Base-by-base conservation (phyloP, 2,888 invertebrate species). In the Spilosoma lubricipeda region DNA sequence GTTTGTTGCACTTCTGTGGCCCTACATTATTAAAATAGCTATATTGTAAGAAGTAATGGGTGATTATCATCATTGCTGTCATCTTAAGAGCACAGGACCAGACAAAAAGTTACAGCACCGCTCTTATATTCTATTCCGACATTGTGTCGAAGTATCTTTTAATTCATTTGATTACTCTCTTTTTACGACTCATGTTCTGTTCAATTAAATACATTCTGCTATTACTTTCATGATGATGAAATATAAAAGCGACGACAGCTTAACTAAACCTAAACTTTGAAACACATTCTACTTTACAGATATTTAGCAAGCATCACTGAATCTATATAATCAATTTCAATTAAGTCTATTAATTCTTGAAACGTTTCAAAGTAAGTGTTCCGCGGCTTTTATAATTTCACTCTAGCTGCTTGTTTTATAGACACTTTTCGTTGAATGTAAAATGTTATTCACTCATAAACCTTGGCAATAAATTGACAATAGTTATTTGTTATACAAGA, bases 261-360 rank as follows among this genome's bases (percentile, higher is more conserved):
- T 18, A 70, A 33, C 71, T 65, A n/a, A 15, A n/a, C 13, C 45
- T 23, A 59, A 69, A 66, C 70, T 72, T 48, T 45, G 63, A 39
- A 67, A 56, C 71, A 68, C 66, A 73, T 77, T 71, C 70, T 74
- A 63, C 77, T 67, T 69, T 74, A 73, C 78, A 78, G 80, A 79
- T 80, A 80, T 79, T 84, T 84, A 78, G 80, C 77, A 76, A 78
- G 72, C 48, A 52, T 71, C 71, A 70, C 67, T 56, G 63, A 73
- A 76, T 66, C 39, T 71, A 78, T 70, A 72, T 76, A 82, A 64
- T 78, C 76, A 80, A 82, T 81, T 77, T 77, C 74, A 81, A 82
- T 82, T 75, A 82, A 75, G 73, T 77, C 66, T 69, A 75, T 81
- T 83, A 81, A 78, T 77, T 80, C 71, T 78, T 83, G 72, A 81